A percentile compares a stretch with the other conserved stretches of the same genome.
Conservation (phyloP, 2,888 invertebrate species). For the Drosophila setosimentum region DNA sequence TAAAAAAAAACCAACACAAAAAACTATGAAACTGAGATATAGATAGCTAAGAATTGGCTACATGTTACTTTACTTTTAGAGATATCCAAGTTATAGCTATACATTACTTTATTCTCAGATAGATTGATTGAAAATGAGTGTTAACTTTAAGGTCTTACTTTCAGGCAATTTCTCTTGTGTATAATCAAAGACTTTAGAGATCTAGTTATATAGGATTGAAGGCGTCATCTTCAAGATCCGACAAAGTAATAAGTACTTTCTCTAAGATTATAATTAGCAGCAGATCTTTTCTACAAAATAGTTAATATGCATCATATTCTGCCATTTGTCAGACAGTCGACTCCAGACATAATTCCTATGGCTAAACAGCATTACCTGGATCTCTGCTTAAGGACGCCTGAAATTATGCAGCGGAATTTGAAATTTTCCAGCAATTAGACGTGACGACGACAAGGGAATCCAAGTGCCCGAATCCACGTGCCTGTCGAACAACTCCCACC, state of each 20-base stretch:
- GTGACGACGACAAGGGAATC: conserved; percentile 46
- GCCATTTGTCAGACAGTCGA: neutral
- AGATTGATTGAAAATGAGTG: neutral
- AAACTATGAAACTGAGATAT: neutral
- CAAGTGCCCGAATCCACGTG: conserved; percentile 19
- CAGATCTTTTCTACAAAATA: neutral
- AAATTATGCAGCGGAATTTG: conserved; percentile 64
- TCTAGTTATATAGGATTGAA: neutral
- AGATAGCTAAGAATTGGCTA: too few relatives aligned
- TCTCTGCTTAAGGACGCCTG: conserved; percentile 27
- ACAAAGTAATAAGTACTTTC: neutral
- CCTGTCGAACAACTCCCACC: neutral
- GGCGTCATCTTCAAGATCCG: neutral
- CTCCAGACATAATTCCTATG: neutral
- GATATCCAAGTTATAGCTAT: neutral
- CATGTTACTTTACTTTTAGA: neutral
- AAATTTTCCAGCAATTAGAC: conserved; percentile 70
- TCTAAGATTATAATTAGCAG: neutral
- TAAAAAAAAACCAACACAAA: neutral
- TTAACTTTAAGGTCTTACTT: neutral
- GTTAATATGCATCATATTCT: neutral
- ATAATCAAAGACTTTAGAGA: neutral
- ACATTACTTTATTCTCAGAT: neutral
- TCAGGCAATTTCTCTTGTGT: neutral
- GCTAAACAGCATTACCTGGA: neutral